phyloP scores from a whole-genome alignment of 2,113 vertebrate species.

The Prunella fulvescens region DNA sequence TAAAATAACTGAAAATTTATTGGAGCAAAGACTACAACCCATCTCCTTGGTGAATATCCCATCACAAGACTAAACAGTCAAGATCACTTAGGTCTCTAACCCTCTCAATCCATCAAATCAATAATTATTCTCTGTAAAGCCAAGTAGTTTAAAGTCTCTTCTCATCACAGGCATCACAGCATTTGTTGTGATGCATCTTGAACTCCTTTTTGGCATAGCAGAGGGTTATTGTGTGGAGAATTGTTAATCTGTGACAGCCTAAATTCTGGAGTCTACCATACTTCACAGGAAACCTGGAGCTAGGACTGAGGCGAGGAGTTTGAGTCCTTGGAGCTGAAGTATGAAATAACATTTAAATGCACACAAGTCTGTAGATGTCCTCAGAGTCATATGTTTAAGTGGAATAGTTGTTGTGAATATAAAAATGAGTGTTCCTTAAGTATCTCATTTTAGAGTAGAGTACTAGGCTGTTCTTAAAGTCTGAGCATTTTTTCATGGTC shows the following conservation, averaged over 20 bases:
- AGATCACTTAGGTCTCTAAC: not conserved
- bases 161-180: not conserved
- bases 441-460: not conserved
- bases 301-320: not conserved
- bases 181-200: not conserved
- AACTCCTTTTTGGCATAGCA: not conserved
- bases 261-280: not conserved
- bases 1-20: not conserved
- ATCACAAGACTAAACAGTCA: not conserved
- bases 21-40: not conserved
- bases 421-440: not conserved
- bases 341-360: not conserved
- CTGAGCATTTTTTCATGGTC: not conserved
- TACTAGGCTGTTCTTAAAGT: not conserved
- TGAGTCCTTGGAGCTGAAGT: not conserved
- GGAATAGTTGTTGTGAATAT: not conserved
- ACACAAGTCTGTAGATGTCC: not conserved
- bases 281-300: not conserved
- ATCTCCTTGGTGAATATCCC: not conserved
- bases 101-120: not conserved
- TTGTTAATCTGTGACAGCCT: not conserved
- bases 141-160: not conserved
- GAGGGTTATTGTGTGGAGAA: not conserved
- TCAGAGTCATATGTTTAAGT: not conserved
- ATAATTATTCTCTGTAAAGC: not conserved